Evolutionary conservation across 2,797 vertebrate genomes (phyloP).

Genomic region (Phylloscopus collybita): DNA sequence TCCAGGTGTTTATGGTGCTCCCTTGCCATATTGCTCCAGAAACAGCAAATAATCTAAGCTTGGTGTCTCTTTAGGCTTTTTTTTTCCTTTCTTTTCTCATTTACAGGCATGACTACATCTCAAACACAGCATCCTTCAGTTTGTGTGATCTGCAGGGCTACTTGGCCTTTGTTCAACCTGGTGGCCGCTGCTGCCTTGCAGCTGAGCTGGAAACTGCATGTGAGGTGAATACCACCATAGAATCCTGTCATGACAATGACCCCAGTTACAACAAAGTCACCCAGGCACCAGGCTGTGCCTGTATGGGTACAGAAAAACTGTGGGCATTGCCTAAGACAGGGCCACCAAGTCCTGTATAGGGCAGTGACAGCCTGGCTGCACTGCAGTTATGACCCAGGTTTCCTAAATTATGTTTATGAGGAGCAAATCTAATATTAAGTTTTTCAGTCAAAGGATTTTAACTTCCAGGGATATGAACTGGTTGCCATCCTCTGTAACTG

Average conservation of each 20-base stretch:
- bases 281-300: not conserved
- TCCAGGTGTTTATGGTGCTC: not conserved
- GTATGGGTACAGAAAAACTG: rapidly evolving
- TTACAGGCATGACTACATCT: not conserved
- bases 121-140: not conserved
- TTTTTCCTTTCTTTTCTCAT: not conserved
- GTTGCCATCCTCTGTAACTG: not conserved
- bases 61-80: not conserved
- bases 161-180: not conserved
- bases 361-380: not conserved
- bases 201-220: not conserved
- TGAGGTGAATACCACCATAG: not conserved
- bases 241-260: not conserved
- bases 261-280: not conserved
- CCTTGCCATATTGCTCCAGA: not conserved
- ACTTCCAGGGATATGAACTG: not conserved
- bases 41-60: not conserved
- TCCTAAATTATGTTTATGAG: rapidly evolving
- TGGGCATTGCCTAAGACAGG: not conserved
- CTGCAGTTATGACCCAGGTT: not conserved
- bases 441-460: not conserved
- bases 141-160: not conserved
- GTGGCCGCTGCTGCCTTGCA: not conserved
- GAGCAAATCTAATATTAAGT: not conserved
- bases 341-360: not conserved